A percentile compares a stretch with the other conserved stretches of the same genome.
phyloP scores from a whole-genome alignment of 2,797 vertebrate species.

The Hipposideros larvatus region DNA sequence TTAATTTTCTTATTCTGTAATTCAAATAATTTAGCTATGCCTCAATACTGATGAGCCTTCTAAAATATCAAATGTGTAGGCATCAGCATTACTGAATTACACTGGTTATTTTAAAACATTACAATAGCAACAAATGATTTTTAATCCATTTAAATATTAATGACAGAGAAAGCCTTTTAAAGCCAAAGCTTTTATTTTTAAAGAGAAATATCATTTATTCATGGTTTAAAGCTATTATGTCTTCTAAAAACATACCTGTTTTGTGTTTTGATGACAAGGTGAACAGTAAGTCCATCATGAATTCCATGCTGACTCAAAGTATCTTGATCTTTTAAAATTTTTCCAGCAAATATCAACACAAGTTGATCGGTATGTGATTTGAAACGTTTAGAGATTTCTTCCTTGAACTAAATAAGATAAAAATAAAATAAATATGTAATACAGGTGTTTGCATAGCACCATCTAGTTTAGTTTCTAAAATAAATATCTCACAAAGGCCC shows the following conservation, averaged over 20 bases:
- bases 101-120: not conserved
- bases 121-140: conserved; percentile 35
- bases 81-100: not conserved
- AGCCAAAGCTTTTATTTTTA: not conserved
- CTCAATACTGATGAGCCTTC: not conserved
- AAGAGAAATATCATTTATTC: not conserved
- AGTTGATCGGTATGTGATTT: conserved; percentile 91
- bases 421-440: conserved; percentile 57
- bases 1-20: conserved; percentile 13
- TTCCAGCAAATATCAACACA: conserved; percentile 93
- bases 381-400: conserved; percentile 92
- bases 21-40: conserved; percentile 22
- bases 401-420: conserved; percentile 89
- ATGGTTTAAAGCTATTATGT: not conserved
- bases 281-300: conserved; percentile 92
- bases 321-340: conserved; percentile 93
- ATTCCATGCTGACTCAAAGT: conserved; percentile 92
- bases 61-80: conserved; percentile 5
- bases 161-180: not conserved
- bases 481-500: not conserved
- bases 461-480: not conserved
- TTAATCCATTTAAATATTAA: conserved; percentile 48
- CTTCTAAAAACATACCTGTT: conserved; percentile 88
- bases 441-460: not conserved
- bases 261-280: conserved; percentile 93